phyloP scores from a whole-genome alignment of 2,888 invertebrate species.

The Dolomedes plantarius region DNA sequence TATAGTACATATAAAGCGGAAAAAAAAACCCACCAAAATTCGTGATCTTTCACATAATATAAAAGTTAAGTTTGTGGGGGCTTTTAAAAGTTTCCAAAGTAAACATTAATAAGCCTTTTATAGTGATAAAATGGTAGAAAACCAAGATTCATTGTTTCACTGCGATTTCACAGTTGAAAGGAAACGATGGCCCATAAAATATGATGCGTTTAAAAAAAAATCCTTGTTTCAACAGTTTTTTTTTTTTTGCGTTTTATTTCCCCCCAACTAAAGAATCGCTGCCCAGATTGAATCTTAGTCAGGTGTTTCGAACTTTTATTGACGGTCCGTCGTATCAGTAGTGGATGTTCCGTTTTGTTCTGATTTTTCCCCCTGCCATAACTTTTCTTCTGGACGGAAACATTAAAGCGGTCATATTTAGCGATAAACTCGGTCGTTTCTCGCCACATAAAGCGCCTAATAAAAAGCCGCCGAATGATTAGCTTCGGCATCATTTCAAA shows the following conservation, averaged over 20 bases:
- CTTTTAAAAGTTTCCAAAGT: constrained; percentile 50
- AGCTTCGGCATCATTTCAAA: constrained; percentile 28
- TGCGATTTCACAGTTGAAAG: constrained; percentile 57
- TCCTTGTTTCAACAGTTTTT: constrained; percentile 1
- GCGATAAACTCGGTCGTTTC: constrained; percentile 50
- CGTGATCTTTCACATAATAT: constrained; percentile 14
- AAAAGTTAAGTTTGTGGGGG: constrained; percentile 23
- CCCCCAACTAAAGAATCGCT: background rate
- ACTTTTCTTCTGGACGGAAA: constrained; percentile 50
- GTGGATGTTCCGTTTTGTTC: background rate
- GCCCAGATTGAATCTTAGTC: constrained; percentile 56
- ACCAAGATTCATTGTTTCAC: constrained; percentile 31
- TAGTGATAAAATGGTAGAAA: constrained; percentile 59
- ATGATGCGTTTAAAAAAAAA: constrained; percentile 48
- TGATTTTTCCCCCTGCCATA: constrained; percentile 23
- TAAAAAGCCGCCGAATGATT: constrained; percentile 57
- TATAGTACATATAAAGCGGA: constrained; percentile 57
- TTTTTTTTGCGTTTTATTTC: background rate
- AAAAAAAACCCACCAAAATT: background rate
- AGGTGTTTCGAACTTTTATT: constrained; percentile 47
- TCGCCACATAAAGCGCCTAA: constrained; percentile 55
- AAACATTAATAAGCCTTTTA: constrained; percentile 59
- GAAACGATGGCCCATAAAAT: constrained; percentile 50
- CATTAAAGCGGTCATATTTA: constrained; percentile 61
- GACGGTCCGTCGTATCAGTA: constrained; percentile 7